Evolutionary conservation across 2,113 vertebrate species (phyloP).

Genomic region (Ammodytes marinus): DNA sequence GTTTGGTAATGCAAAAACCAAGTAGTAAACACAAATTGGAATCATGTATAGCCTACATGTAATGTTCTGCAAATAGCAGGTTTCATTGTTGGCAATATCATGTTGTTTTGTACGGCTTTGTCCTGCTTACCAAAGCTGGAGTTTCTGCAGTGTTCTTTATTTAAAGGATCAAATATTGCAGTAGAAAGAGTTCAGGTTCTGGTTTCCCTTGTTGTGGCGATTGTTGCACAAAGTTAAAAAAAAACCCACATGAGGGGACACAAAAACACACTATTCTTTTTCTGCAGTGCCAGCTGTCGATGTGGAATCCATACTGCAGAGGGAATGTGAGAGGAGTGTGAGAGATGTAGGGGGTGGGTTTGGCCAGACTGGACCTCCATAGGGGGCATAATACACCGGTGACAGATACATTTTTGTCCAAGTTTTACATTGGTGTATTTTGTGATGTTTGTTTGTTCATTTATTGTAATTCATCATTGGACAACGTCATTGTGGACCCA

Average conservation of each 20-base stretch:
- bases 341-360: constrained; percentile 78
- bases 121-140: neutral
- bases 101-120: neutral
- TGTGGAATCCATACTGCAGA: constrained; percentile 78
- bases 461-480: neutral
- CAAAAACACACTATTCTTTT: constrained; percentile 41
- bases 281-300: constrained; percentile 81
- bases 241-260: constrained; percentile 43
- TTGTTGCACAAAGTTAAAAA: constrained; percentile 43
- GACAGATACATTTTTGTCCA: constrained; percentile 1
- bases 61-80: neutral
- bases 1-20: neutral
- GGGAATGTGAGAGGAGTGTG: constrained; percentile 81
- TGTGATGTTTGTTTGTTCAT: neutral
- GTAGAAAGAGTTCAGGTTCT: neutral
- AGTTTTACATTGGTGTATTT: neutral
- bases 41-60: neutral
- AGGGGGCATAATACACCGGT: constrained; percentile 16
- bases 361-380: constrained; percentile 38
- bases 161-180: neutral
- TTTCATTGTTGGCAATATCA: neutral
- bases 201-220: constrained; percentile 11
- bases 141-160: neutral
- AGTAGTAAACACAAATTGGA: no score
- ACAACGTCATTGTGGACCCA: no score